Percentiles rank a stretch among this genome's conserved stretches.
Conservation (phyloP, 1,140 invertebrate genomes). For the Lethrus apterus region DNA sequence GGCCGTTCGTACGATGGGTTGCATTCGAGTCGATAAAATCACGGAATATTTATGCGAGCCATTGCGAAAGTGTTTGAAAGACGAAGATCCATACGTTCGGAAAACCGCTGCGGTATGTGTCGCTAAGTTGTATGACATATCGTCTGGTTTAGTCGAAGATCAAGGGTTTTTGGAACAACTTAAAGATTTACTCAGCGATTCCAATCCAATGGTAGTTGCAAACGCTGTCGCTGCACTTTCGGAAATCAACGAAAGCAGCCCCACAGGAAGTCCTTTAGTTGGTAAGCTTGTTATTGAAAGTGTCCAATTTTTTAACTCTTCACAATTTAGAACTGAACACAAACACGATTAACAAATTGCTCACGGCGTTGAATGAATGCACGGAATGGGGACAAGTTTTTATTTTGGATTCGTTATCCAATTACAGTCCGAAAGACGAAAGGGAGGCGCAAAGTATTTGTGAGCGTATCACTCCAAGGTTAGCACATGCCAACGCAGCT, state of each 20-base stretch:
- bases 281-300: constrained; percentile 37
- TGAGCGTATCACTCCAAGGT: constrained; percentile 93
- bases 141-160: constrained; percentile 89
- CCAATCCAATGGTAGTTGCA: constrained; percentile 99
- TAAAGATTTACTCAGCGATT: constrained; percentile 95
- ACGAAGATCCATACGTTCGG: constrained; percentile 98
- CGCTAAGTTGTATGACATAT: constrained; percentile 98
- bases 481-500: constrained; percentile 98
- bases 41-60: constrained; percentile 99
- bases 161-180: constrained; percentile 97
- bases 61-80: constrained; percentile 94
- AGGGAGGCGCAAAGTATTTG: constrained; percentile 99
- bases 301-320: constrained; percentile 5
- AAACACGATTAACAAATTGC: constrained; percentile 94
- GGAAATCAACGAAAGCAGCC: constrained; percentile 96
- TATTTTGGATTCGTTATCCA: constrained; percentile 95
- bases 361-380: constrained; percentile 98
- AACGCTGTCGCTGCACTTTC: constrained; percentile 98
- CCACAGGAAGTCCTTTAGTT: constrained; percentile 84
- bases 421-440: constrained; percentile 96
- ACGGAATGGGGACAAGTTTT: constrained; percentile 99
- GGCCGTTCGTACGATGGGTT: constrained; percentile 99
- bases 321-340: constrained; percentile 82
- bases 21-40: constrained; percentile 99
- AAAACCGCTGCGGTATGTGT: constrained; percentile 99